Evolutionary conservation across 2,113 vertebrate genomes (phyloP), one percentile per base, ranked within the genome.

Genomic region (Trachemys scripta): DNA sequence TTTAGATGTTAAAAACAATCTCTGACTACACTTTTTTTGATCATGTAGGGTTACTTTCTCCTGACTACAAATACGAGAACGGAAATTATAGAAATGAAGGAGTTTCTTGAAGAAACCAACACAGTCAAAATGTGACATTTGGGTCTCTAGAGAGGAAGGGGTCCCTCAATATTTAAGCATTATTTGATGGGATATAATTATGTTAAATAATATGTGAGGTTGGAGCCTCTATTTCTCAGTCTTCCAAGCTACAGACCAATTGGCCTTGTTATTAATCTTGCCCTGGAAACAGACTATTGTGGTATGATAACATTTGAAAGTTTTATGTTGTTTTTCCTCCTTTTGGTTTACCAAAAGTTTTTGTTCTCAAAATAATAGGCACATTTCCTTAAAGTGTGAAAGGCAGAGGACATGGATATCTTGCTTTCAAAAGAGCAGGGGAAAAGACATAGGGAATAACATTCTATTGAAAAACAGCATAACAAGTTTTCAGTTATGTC

Each of bases 61-160:
- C 25, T 31, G 57, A 25, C 12, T 80, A 17, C 4, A 62, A 0
- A 2, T 16, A 10, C 10, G 1, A 92, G 9, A 88, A 82, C 6
- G 27, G 16, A 47, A 57, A 56, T 6, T 31, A 38, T 29, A 78
- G 75, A 78, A 47, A 47, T 78, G 75, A 45, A 45, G 75, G 75
- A 45, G 27, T 82, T 56, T 82, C 42, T 50, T 82, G 24, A 57
- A 82, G 42, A 54, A 31, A 10, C 14, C 25, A 57, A 42, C 10
- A 11, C 42, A 59, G 13, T 45, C 65, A 27, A 47, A 42, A 22
- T 24, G 25, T 47, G 42, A 78, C 38, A 42, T 45, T 45, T 76
- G 72, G 38, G 8, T 76, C 38, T 76, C 72, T 12, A 25, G 38
- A 76, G 6, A 45, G 22, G 10, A 45, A 76, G 22, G 16, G 31